Percentiles rank a stretch among this genome's conserved stretches.
These are phyloP conservation scores for Erpornis zantholeuca DNA, from an alignment of 2,113 vertebrate genomes.

Conservation along the genomic window DNA sequence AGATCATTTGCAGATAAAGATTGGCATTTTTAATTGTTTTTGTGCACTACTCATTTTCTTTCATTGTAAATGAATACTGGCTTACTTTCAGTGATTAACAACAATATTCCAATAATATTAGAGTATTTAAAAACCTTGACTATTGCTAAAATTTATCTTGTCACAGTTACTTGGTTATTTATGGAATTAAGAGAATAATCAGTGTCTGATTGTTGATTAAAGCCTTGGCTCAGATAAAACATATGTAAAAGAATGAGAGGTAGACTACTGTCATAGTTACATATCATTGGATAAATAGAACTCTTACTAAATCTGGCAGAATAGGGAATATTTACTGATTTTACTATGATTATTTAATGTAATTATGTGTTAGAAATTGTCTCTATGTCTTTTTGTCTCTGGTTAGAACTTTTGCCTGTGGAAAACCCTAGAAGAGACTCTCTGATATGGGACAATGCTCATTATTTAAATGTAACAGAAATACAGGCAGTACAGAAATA, in stretches of 20 bases:
- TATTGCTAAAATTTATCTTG: neutral
- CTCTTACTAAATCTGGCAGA: neutral
- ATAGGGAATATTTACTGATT: neutral
- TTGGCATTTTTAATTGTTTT: constrained; percentile 19
- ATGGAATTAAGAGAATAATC: neutral
- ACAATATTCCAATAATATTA: neutral
- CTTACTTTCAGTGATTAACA: neutral
- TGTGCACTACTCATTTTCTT: constrained; percentile 8
- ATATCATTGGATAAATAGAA: neutral
- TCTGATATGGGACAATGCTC: neutral
- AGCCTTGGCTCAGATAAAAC: neutral
- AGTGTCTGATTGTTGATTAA: neutral
- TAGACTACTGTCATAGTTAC: neutral
- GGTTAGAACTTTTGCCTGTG: neutral
- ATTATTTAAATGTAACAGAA: neutral
- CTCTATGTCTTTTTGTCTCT: neutral
- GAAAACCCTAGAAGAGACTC: neutral
- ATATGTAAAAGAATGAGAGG: neutral
- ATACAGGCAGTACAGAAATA: neutral
- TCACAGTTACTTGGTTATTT: neutral
- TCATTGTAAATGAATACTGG: neutral
- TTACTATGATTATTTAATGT: neutral
- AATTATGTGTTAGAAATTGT: neutral
- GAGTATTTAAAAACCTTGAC: neutral
- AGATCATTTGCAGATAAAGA: constrained; percentile 43